Evolutionary conservation across 2,888 invertebrate genomes (phyloP).

Genomic region (Drosophila planitibia): DNA sequence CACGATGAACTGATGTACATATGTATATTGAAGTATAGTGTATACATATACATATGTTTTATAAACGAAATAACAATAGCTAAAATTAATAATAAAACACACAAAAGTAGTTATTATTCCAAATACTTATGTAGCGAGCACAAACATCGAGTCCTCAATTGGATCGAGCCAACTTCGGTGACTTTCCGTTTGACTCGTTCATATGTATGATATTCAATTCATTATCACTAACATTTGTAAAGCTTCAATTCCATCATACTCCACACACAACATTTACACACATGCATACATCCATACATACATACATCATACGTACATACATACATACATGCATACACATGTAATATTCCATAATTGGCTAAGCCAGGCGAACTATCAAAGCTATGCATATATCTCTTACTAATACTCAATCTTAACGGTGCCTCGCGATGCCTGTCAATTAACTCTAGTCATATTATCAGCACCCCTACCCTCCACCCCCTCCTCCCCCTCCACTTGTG

Average conservation of each 20-base stretch:
- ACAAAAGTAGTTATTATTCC: constrained; percentile 28
- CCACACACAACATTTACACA: constrained; percentile 9
- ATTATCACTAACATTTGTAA: constrained; percentile 35
- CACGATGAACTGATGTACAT: constrained; percentile 10
- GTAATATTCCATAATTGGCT: not conserved
- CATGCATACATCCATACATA: not conserved
- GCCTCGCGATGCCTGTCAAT: not conserved
- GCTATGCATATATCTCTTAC: not conserved
- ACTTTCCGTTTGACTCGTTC: constrained; percentile 27
- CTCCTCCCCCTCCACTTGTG: not conserved
- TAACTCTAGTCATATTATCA: not conserved
- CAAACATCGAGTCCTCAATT: constrained; percentile 20
- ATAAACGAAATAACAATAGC: constrained; percentile 17
- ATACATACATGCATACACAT: not conserved
- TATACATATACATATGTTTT: constrained; percentile 9
- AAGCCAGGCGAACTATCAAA: not conserved
- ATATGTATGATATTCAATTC: constrained; percentile 48
- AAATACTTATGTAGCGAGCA: constrained; percentile 41
- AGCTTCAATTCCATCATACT: constrained; percentile 26
- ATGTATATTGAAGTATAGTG: not conserved
- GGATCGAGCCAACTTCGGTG: constrained; percentile 2
- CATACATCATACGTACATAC: not conserved
- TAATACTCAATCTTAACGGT: constrained; percentile 1
- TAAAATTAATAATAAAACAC: constrained; percentile 19
- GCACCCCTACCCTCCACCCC: not conserved